Evolutionary conservation across 2,888 invertebrate genomes (phyloP), one percentile per base, ranked within the genome.

Genomic region (Drosophila lacicola): DNA sequence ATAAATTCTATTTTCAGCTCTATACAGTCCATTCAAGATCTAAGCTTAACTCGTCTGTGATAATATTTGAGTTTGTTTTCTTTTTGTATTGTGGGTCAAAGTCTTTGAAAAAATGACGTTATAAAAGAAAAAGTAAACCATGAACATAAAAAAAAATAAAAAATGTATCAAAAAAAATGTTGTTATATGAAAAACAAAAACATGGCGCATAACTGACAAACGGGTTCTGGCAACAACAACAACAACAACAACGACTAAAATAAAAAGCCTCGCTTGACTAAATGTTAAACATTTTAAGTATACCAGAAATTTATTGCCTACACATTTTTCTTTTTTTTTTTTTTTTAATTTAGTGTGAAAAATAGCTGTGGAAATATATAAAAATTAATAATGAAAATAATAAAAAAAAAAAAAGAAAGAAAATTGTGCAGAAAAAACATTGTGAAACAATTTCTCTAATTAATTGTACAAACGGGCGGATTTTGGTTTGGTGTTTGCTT

Each of bases 371-470:
- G 46, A 46, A 67, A 60, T 65, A 71, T 60, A 65, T 63, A 51
- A 36, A 57, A 70, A 68, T 58, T 61, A 50, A 54, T 57, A 39
- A 75, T 67, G 67, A 49, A 33, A 60, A 45, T 41, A 44, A 11
- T 10, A 6, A 34, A 51, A 25, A 19, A 4, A n/a, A 46, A 46
- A 33, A 57, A 14, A 33, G 14, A 10, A 21, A 19, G 45, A 47
- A 66, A 75, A 54, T 57, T 29, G 57, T 50, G 41, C 44, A 33
- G 58, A 49, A 50, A 29, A 56, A 50, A 55, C 60, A 67, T 69
- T 63, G 82, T 72, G 72, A 77, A 83, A 83, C 84, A 86, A 80
- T 86, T 86, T 86, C 89, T 88, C 83, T 84, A 86, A 88, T 86
- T 86, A 86, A 86, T 88, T 80, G 88, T 76, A 69, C 77, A 75